phyloP scores from a whole-genome alignment of 1,140 invertebrate species.

The Chlorops oryzae region DNA sequence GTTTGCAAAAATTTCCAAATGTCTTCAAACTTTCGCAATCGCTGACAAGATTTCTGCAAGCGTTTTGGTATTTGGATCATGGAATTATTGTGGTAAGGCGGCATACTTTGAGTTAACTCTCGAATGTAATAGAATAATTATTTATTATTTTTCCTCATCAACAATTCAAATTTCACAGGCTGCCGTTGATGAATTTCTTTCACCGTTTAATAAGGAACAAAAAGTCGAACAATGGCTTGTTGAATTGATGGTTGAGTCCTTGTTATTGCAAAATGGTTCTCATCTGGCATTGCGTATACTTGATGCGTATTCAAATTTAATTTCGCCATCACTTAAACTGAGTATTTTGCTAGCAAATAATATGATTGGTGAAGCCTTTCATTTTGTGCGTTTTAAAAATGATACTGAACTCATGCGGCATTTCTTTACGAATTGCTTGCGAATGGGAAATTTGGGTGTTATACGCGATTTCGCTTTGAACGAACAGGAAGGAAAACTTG shows the following conservation, averaged over 20 bases:
- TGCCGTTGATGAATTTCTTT: constrained; percentile 50
- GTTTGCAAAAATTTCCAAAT: constrained; percentile 67
- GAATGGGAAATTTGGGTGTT: constrained; percentile 20
- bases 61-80: constrained; percentile 81
- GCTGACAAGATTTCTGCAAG: constrained; percentile 68
- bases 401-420: constrained; percentile 25
- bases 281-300: constrained; percentile 27
- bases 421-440: constrained; percentile 34
- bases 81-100: constrained; percentile 58
- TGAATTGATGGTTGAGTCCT: constrained; percentile 24
- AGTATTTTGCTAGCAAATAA: constrained; percentile 32
- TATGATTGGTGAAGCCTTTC: constrained; percentile 34
- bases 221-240: constrained; percentile 51
- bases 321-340: constrained; percentile 22
- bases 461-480: constrained; percentile 28
- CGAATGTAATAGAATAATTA: background rate
- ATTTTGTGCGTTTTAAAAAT: constrained; percentile 26
- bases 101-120: constrained; percentile 13
- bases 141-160: background rate
- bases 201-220: constrained; percentile 46
- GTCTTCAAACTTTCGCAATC: constrained; percentile 66
- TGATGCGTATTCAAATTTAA: constrained; percentile 13
- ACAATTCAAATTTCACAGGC: constrained; percentile 43
- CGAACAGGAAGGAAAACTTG: constrained; percentile 27
- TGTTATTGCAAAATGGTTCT: constrained; percentile 19